Evolutionary conservation across 2,888 invertebrate species (phyloP).

Genomic region (Ganaspis brasiliensis): DNA sequence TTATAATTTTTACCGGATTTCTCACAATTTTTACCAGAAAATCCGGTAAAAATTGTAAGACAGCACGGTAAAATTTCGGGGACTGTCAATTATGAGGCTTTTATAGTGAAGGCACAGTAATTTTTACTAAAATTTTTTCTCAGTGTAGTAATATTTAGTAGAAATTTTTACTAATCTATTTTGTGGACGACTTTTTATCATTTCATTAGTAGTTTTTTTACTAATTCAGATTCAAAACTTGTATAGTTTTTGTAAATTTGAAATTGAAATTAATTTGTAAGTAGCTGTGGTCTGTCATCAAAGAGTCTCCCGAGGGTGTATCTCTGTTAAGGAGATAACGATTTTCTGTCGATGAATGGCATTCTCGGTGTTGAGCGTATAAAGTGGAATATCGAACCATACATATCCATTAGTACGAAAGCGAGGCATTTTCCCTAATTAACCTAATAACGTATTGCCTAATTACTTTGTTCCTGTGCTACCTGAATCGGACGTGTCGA

Average conservation of each 20-base stretch:
- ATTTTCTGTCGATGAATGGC: conserved; percentile 60
- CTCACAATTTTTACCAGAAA: too few species aligned
- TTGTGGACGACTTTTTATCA: too few species aligned
- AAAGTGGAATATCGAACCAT: conserved; percentile 46
- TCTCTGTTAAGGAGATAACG: conserved; percentile 57
- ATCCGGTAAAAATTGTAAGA: too few species aligned
- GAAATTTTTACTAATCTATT: too few species aligned
- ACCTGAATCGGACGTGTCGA: conserved; percentile 52
- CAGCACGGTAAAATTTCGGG: too few species aligned
- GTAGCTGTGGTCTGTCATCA: conserved; percentile 43
- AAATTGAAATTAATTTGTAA: conserved; percentile 46
- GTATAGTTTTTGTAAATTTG: neutral
- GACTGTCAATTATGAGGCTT: too few species aligned
- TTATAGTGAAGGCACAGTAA: too few species aligned
- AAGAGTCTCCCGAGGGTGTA: conserved; percentile 45
- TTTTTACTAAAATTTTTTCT: too few species aligned
- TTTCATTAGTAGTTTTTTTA: too few species aligned
- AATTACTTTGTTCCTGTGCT: conserved; percentile 55
- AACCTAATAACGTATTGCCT: conserved; percentile 55
- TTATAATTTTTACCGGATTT: too few species aligned
- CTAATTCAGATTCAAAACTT: too few species aligned
- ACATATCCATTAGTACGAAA: conserved; percentile 54
- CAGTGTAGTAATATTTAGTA: too few species aligned
- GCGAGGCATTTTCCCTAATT: conserved; percentile 60
- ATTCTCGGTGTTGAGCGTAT: conserved; percentile 50